Evolutionary conservation across 2,888 invertebrate genomes (phyloP).

Genomic region (Coelinius sp.): DNA sequence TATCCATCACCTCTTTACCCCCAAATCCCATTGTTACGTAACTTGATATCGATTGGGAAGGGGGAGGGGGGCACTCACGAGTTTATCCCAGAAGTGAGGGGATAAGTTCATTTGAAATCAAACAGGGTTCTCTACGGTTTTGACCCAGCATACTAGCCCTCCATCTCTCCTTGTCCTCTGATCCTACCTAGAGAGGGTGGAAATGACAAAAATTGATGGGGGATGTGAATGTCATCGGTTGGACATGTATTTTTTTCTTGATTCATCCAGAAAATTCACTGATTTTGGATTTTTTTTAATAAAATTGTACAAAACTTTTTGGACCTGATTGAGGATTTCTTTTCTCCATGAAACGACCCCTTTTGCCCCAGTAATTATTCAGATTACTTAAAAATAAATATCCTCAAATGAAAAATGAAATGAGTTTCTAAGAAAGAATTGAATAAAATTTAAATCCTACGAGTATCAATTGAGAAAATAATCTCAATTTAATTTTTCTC

Average conservation of each 20-base stretch:
- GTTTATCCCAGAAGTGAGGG: neutral
- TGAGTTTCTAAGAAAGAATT: too few species aligned
- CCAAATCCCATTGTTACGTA: conserved; percentile 36
- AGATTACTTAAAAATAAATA: too few species aligned
- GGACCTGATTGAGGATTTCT: too few species aligned
- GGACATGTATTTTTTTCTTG: neutral
- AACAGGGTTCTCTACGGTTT: conserved; percentile 7
- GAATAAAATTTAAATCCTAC: too few species aligned
- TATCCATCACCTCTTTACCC: neutral
- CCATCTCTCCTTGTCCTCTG: neutral
- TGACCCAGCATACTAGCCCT: conserved; percentile 17
- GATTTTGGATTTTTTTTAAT: neutral
- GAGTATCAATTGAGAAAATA: too few species aligned
- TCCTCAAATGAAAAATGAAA: too few species aligned
- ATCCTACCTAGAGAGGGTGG: neutral
- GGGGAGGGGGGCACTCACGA: conserved; percentile 10
- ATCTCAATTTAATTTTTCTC: too few species aligned
- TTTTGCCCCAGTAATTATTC: too few species aligned
- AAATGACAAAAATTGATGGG: neutral
- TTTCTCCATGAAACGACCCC: too few species aligned
- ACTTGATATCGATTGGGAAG: conserved; percentile 34
- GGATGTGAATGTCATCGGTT: conserved; percentile 12
- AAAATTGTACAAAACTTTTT: neutral
- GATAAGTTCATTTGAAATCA: conserved; percentile 34
- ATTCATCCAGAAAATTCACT: neutral